phyloP scores from a whole-genome alignment of 2,888 invertebrate genomes.

The Melanargia galathea region DNA sequence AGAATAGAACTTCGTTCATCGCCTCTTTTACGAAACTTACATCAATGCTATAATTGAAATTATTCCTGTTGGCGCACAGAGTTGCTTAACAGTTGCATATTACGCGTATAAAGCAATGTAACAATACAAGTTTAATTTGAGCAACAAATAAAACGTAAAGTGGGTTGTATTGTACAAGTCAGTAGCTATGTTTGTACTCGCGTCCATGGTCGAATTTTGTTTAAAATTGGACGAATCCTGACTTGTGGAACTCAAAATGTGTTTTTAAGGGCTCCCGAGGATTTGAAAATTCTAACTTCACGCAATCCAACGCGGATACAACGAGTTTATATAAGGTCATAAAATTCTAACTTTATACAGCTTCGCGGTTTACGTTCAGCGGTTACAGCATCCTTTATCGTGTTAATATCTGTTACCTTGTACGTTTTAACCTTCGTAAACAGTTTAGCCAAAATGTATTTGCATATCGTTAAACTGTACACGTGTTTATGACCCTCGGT shows the following conservation, averaged over 20 bases:
- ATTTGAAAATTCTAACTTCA: no score
- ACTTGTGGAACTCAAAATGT: no score
- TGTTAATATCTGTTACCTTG: conserved; percentile 25
- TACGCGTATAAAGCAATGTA: no score
- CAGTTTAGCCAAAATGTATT: conserved; percentile 21
- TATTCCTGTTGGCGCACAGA: not conserved
- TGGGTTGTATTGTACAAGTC: no score
- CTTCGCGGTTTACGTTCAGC: conserved; percentile 15
- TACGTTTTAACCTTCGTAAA: conserved; percentile 21
- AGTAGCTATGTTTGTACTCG: no score
- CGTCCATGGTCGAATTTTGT: no score
- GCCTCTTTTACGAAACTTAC: not conserved
- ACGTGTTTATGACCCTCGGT: not conserved
- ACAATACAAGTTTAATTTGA: no score
- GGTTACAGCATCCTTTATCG: conserved; percentile 23
- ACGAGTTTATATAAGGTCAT: conserved; percentile 14
- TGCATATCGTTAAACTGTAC: conserved; percentile 16
- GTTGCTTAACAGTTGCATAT: no score
- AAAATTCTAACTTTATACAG: conserved; percentile 18
- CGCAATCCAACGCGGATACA: no score
- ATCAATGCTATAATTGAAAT: not conserved
- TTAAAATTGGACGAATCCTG: no score
- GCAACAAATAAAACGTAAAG: no score
- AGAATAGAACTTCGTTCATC: not conserved
- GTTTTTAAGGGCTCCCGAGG: no score